A percentile compares a stretch with the other conserved stretches of the same genome.
phyloP scores from a whole-genome alignment of 2,888 invertebrate species.

The Raillietiella orientalis region DNA sequence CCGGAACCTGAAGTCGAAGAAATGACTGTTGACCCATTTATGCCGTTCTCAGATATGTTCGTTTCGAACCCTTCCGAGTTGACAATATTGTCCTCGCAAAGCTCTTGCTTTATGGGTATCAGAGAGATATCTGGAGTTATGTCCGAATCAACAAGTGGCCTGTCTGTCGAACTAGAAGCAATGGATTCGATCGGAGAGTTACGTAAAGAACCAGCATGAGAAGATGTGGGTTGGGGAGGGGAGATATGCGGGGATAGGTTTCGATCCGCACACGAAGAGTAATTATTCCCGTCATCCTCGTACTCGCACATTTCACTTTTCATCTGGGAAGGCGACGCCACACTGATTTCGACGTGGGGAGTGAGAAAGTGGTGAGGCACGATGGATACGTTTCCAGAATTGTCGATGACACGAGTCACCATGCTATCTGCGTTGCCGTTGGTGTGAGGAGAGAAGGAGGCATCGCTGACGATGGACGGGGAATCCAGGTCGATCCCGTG shows the following conservation, averaged over 20 bases:
- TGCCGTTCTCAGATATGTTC: background rate
- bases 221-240: background rate
- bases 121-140: background rate
- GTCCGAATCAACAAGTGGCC: background rate
- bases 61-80: background rate
- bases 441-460: background rate
- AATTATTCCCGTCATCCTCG: background rate
- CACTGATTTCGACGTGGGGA: constrained; percentile 65
- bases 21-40: too few relatives aligned
- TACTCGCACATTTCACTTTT: background rate
- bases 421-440: too few relatives aligned
- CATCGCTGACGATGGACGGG: constrained; percentile 26
- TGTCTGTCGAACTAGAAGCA: background rate
- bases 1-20: too few relatives aligned
- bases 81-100: constrained; percentile 8
- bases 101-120: constrained; percentile 28
- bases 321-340: constrained; percentile 15
- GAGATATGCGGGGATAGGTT: too few relatives aligned
- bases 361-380: constrained; percentile 53
- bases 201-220: background rate
- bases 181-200: background rate
- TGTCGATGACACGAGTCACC: too few relatives aligned
- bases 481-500: constrained; percentile 70
- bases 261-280: background rate
- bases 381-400: too few relatives aligned